These are phyloP conservation scores for Ennomos fuscantarius DNA, from an alignment of 2,888 invertebrate species.

Conservation along the genomic window DNA sequence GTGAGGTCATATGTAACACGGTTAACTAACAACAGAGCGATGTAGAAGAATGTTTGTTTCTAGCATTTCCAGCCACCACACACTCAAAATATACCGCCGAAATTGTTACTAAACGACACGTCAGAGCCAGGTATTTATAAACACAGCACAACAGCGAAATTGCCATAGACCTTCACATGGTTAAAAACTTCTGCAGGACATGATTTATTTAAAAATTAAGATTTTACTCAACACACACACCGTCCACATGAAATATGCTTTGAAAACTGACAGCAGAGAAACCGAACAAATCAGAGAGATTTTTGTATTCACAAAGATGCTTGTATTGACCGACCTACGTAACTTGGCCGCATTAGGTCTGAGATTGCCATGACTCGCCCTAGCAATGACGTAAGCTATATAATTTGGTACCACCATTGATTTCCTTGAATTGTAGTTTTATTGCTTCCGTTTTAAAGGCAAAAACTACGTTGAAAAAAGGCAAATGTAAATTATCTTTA, in stretches of 20 bases:
- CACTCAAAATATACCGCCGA: neutral
- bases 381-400: conserved; percentile 21
- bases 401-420: conserved; percentile 22
- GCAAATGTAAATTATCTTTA: too few species aligned
- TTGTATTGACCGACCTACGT: conserved; percentile 37
- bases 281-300: conserved; percentile 36
- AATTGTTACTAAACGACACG: conserved; percentile 17
- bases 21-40: conserved; percentile 18
- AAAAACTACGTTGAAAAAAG: conserved; percentile 1
- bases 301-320: conserved; percentile 3
- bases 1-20: conserved; percentile 59
- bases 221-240: conserved; percentile 46
- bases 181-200: neutral
- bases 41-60: conserved; percentile 18
- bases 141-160: conserved; percentile 54
- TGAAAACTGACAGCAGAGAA: conserved; percentile 56
- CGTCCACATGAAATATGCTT: conserved; percentile 58
- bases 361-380: conserved; percentile 58
- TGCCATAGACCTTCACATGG: neutral
- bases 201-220: conserved; percentile 36
- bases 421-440: conserved; percentile 20
- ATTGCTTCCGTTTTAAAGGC: conserved; percentile 12
- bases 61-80: neutral
- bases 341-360: conserved; percentile 51
- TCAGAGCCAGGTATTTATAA: conserved; percentile 18